phyloP scores from a whole-genome alignment of 2,113 vertebrate genomes.

The Neodontobutis hainanensis region DNA sequence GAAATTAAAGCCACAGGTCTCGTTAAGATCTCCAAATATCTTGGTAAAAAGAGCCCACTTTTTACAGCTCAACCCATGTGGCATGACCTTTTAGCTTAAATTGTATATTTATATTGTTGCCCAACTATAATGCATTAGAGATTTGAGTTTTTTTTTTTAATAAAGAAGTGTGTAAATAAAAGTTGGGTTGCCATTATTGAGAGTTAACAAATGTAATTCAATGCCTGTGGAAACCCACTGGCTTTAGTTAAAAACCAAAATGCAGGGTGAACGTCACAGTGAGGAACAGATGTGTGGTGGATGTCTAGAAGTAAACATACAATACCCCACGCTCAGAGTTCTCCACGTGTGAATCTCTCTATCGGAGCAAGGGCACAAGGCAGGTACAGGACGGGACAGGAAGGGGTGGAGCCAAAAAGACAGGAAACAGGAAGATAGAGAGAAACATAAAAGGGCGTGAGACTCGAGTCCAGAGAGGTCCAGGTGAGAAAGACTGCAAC shows the following conservation, averaged over 20 bases:
- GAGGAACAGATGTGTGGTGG: constrained; percentile 42
- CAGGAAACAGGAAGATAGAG: constrained; percentile 75
- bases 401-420: constrained; percentile 67
- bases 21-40: too few species aligned
- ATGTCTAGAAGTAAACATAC: constrained; percentile 80
- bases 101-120: too few species aligned
- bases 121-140: too few species aligned
- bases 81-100: too few species aligned
- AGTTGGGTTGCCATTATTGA: too few species aligned
- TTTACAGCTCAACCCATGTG: too few species aligned
- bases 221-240: constrained; percentile 31
- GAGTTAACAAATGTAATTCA: neutral
- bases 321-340: constrained; percentile 85
- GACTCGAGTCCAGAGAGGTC: constrained; percentile 55
- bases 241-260: neutral
- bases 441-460: constrained; percentile 74
- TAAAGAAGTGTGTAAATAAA: too few species aligned
- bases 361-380: constrained; percentile 73
- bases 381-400: constrained; percentile 68
- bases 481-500: constrained; percentile 28
- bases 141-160: too few species aligned
- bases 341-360: constrained; percentile 86
- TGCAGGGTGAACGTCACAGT: constrained; percentile 43
- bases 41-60: too few species aligned
- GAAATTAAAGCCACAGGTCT: too few species aligned